phyloP scores from a whole-genome alignment of 1,140 invertebrate genomes.

The honey bee (Apis mellifera) region Amel_HAv3.1 CM009936.2:9840001-9840500 shows the following conservation, averaged over 20 bases:
- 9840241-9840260: background rate
- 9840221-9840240: background rate
- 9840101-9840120: background rate
- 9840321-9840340: background rate
- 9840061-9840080: too few relatives aligned
- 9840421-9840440: background rate
- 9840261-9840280: conserved; percentile 2
- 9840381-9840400: background rate
- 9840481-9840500: background rate
- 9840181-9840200: background rate
- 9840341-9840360: conserved; percentile 13
- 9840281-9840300: background rate
- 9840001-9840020: too few relatives aligned
- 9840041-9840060: too few relatives aligned
- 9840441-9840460: background rate
- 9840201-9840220: background rate
- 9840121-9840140: too few relatives aligned
- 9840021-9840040: too few relatives aligned
- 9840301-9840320: background rate
- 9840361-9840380: background rate
- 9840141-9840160: background rate
- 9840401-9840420: background rate
- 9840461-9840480: background rate
- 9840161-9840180: too few relatives aligned
- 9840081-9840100: too few relatives aligned